phyloP scores from a whole-genome alignment of 2,113 vertebrate species.

The Anoura caudifer region DNA sequence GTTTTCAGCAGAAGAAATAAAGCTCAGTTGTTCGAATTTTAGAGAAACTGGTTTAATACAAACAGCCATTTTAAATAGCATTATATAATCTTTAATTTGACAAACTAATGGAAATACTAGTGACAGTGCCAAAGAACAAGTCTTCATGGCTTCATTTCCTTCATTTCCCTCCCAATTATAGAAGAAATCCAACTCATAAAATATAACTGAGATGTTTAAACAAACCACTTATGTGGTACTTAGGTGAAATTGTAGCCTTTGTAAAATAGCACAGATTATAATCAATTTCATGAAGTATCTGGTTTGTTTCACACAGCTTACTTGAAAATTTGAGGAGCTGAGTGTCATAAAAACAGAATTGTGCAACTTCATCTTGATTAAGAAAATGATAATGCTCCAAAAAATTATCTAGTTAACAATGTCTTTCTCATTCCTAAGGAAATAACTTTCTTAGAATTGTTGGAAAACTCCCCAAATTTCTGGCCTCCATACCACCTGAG shows the following conservation, averaged over 20 bases:
- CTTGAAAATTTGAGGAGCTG: constrained; percentile 25
- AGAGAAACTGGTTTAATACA: constrained; percentile 44
- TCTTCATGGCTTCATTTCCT: constrained; percentile 50
- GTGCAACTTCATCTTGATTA: not conserved
- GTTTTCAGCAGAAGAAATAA: constrained; percentile 59
- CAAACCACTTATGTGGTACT: constrained; percentile 58
- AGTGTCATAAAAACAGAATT: not conserved
- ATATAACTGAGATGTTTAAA: constrained; percentile 60
- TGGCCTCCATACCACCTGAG: not conserved
- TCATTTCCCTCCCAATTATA: constrained; percentile 41
- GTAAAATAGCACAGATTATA: constrained; percentile 46
- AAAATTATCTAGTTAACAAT: constrained; percentile 15
- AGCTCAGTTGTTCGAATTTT: constrained; percentile 51
- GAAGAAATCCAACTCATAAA: constrained; percentile 60
- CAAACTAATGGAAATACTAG: constrained; percentile 60
- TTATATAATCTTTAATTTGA: constrained; percentile 68
- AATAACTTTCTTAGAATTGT: not conserved
- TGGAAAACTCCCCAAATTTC: not conserved
- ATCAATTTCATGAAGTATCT: constrained; percentile 50
- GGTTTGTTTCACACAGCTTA: constrained; percentile 36
- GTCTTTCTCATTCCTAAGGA: constrained; percentile 17
- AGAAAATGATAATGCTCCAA: constrained; percentile 19
- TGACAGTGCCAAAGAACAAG: constrained; percentile 57
- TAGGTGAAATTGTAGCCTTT: constrained; percentile 46
- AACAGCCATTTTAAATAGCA: constrained; percentile 54